Percentiles rank a stretch among this genome's conserved stretches.
Conservation (phyloP, 2,888 invertebrate species). For the Pollenia labialis region DNA sequence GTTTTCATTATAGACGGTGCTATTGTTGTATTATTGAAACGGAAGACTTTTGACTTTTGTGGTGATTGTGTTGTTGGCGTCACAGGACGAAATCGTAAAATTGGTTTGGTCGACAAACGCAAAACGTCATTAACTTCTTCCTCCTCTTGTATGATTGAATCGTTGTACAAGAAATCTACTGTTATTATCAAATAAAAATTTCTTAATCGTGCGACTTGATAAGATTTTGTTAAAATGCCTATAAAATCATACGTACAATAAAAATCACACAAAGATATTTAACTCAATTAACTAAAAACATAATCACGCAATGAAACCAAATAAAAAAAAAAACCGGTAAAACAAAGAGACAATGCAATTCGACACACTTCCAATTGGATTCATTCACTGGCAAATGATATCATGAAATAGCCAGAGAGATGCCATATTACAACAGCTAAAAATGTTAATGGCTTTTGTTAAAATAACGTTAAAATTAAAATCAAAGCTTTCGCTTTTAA, state of each 20-base stretch:
- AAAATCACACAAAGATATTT: slow-evolving; percentile 35
- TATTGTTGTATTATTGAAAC: slow-evolving; percentile 62
- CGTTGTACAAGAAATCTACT: slow-evolving; percentile 59
- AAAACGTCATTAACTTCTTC: slow-evolving; percentile 37
- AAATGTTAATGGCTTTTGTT: too few relatives aligned
- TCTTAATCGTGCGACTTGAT: background rate
- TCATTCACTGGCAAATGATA: slow-evolving; percentile 31
- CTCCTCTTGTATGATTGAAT: slow-evolving; percentile 37
- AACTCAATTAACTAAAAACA: background rate
- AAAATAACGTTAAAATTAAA: background rate
- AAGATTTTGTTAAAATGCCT: background rate
- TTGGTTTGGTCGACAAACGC: slow-evolving; percentile 75
- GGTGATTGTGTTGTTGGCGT: slow-evolving; percentile 39
- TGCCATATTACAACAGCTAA: slow-evolving; percentile 6
- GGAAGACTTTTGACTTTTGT: slow-evolving; percentile 2
- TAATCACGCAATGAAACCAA: background rate
- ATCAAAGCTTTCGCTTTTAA: too few relatives aligned
- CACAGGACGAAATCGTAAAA: slow-evolving; percentile 74
- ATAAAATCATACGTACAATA: background rate
- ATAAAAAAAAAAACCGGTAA: slow-evolving; percentile 8
- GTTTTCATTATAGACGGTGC: slow-evolving; percentile 78
- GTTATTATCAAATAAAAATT: slow-evolving; percentile 25
- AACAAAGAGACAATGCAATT: slow-evolving; percentile 14
- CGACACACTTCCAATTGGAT: background rate
- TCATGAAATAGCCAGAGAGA: background rate